Base-by-base conservation (phyloP, 53 echinoderm and acorn worm genomes). In the Echinometra lucunter region DNA sequence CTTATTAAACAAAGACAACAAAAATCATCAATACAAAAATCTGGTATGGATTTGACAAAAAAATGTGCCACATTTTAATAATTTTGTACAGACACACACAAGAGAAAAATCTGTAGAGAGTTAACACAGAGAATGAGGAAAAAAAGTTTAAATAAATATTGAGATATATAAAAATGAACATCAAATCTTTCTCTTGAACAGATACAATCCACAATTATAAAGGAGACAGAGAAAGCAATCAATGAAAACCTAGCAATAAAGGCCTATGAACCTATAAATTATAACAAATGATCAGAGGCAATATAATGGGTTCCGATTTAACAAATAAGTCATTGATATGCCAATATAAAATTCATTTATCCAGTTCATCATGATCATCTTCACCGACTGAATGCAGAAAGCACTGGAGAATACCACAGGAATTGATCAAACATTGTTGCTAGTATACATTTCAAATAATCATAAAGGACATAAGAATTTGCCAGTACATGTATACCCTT, bases 41-140 rank as follows among this genome's bases (percentile, higher is more conserved):
- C 28, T 16, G 3, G n/a, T 90, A 37, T 91, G 58, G 78, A 92
- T 92, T 92, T 92, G 92, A 92, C 92, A 92, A 92, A 92, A n/a
- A 91, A 92, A 92, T 92, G 92, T 92, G 92, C 92, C 92, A 92
- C 92, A 78, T 75, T 92, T 92, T 92, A 92, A 92, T 92, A 45
- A 92, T 92, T 92, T 92, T 92, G 92, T 92, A 92, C 92, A 92
- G 92, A 92, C 92, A 92, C 92, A 92, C 92, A 92, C 92, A 92
- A 92, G 92, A 92, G 74, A 92, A 92, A 75, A 47, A 75, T 74
- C 92, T 92, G 92, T 75, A 44, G 74, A 92, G 85, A 85, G 85
- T 85, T 85, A 85, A 85, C 85, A 85, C 47, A 85, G 85, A 91
- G 78, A 92, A 78, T 45, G 78, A 78, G 69, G 69, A 91, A 91